A percentile compares a stretch with the other conserved stretches of the same genome.
Evolutionary conservation across 2,113 vertebrate species (phyloP).

Genomic region (Gambusia holbrooki): DNA sequence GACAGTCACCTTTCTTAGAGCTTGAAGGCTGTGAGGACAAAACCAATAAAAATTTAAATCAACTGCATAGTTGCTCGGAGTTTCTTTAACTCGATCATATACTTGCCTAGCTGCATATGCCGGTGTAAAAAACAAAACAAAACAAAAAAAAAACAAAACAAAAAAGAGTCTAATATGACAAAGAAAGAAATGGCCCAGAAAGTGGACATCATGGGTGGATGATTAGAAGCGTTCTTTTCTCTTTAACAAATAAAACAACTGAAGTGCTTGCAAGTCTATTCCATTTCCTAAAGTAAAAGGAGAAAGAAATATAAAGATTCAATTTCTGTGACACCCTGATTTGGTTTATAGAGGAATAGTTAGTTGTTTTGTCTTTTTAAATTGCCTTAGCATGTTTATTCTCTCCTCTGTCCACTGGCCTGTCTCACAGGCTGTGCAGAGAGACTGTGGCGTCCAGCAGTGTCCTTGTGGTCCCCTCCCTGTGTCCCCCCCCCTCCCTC

Average conservation of each 20-base stretch:
- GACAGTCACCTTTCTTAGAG: constrained; percentile 77
- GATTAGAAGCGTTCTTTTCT: constrained; percentile 81
- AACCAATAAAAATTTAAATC: constrained; percentile 77
- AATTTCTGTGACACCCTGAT: constrained; percentile 86
- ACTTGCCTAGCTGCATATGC: constrained; percentile 72
- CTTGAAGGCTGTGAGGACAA: constrained; percentile 80
- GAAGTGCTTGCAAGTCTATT: constrained; percentile 74
- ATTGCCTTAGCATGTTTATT: constrained; percentile 63
- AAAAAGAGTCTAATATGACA: constrained; percentile 62
- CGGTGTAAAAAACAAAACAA: constrained; percentile 64
- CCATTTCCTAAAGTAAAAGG: constrained; percentile 74
- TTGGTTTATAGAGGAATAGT: constrained; percentile 85
- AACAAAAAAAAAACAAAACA: not conserved
- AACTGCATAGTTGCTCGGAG: constrained; percentile 84
- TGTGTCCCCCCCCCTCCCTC: constrained; percentile 3
- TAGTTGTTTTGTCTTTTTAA: constrained; percentile 71
- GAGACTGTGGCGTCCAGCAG: constrained; percentile 67
- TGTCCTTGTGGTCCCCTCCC: constrained; percentile 42
- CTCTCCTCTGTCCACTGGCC: constrained; percentile 65
- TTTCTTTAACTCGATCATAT: constrained; percentile 71
- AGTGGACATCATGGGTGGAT: constrained; percentile 75
- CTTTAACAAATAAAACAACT: constrained; percentile 74
- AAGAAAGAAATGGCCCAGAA: constrained; percentile 79
- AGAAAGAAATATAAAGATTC: constrained; percentile 79
- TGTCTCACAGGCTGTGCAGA: constrained; percentile 67